These are phyloP conservation scores for Pseudopleuronectes americanus DNA, from an alignment of 2,797 vertebrate genomes.

Conservation along the genomic window DNA sequence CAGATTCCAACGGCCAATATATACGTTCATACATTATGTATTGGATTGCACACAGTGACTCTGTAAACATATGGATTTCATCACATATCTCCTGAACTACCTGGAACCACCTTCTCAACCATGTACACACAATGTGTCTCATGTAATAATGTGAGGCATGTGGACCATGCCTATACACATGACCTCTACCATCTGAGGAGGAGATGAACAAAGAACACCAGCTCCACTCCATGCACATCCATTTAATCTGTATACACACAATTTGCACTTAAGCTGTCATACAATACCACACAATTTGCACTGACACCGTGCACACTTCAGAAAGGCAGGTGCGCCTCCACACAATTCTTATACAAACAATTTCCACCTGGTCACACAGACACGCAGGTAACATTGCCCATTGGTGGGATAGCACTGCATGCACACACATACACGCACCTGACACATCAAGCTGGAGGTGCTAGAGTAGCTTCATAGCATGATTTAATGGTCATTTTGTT, in stretches of 20 bases:
- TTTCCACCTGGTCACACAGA: constrained; percentile 21
- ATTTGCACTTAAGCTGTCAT: constrained; percentile 50
- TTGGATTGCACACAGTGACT: neutral
- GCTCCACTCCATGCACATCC: constrained; percentile 6
- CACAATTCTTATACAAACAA: constrained; percentile 20
- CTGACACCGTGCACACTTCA: constrained; percentile 12
- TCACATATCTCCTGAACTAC: constrained; percentile 10
- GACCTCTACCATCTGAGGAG: constrained; percentile 22
- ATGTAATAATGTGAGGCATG: constrained; percentile 2
- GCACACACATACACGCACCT: constrained; percentile 12
- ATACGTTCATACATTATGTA: constrained; percentile 26
- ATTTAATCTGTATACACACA: constrained; percentile 19
- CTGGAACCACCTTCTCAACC: constrained; percentile 4
- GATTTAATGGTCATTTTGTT: constrained; percentile 77
- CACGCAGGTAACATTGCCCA: constrained; percentile 2
- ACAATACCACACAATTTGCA: constrained; percentile 21
- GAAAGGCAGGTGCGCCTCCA: neutral
- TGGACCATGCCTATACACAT: neutral
- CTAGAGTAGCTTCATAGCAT: constrained; percentile 71
- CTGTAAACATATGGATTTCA: constrained; percentile 25
- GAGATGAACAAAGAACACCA: neutral
- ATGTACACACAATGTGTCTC: neutral
- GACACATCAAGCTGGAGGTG: constrained; percentile 45
- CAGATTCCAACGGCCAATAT: neutral
- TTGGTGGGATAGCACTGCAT: constrained; percentile 1